These are phyloP conservation scores for Lepilemur ruficaudatus DNA, from an alignment of 2,797 vertebrate species.

Conservation along the genomic window DNA sequence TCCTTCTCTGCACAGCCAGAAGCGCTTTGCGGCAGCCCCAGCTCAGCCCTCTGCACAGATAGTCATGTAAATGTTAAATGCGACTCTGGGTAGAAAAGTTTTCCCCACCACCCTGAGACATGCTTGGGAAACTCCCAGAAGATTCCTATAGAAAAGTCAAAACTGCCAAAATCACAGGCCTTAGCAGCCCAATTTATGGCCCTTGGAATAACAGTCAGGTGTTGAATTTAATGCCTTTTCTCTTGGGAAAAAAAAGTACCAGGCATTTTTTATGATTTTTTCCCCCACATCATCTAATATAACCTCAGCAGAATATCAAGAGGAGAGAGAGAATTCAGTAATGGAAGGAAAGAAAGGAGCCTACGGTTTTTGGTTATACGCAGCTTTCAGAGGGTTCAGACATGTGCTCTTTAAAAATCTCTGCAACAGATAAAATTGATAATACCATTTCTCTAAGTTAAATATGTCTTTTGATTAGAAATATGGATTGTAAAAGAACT, in stretches of 20 bases:
- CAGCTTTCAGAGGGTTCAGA: background rate
- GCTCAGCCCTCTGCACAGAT: background rate
- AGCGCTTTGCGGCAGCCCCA: fast-evolving
- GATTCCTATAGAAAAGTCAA: background rate
- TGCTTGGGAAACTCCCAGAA: background rate
- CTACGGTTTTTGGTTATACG: fast-evolving
- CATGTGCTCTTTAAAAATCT: background rate
- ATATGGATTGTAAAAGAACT: background rate
- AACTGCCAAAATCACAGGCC: fast-evolving
- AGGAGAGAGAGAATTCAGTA: background rate
- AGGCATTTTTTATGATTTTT: background rate
- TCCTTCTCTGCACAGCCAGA: background rate
- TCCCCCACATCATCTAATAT: fast-evolving
- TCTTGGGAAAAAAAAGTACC: background rate
- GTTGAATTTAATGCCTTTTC: background rate
- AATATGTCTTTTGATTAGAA: background rate
- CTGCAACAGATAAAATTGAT: too few relatives aligned
- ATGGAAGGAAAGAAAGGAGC: too few relatives aligned
- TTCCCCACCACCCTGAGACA: too few relatives aligned
- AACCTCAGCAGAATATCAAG: background rate
- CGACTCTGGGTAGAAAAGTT: fast-evolving
- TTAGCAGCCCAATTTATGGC: fast-evolving
- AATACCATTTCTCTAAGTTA: background rate
- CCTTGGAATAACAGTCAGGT: background rate
- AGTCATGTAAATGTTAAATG: fast-evolving